Evolutionary conservation across 2,113 vertebrate species (phyloP).

Genomic region (Climacteris rufus): DNA sequence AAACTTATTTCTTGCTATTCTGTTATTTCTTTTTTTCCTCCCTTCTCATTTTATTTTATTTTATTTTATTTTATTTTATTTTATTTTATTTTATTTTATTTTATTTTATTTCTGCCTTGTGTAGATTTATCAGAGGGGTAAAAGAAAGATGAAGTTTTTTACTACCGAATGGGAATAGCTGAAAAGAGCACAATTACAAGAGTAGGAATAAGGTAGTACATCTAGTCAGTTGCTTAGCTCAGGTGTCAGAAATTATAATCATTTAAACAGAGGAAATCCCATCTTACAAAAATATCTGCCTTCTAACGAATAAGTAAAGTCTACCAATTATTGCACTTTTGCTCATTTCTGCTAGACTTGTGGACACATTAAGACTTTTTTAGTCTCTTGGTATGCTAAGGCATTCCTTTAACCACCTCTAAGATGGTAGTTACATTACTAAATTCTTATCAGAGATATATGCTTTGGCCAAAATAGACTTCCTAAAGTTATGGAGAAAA

Average conservation of each 20-base stretch:
- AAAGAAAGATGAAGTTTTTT: not conserved
- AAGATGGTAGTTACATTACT: accelerated
- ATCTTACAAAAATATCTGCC: not conserved
- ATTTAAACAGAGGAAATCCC: not conserved
- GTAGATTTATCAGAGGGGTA: not conserved
- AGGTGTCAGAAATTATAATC: not conserved
- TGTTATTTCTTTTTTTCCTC: no score
- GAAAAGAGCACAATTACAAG: not conserved
- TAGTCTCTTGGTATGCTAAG: not conserved
- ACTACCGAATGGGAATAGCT: not conserved
- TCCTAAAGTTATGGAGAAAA: not conserved
- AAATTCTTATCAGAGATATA: not conserved
- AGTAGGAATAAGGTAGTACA: not conserved
- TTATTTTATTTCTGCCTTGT: not conserved
- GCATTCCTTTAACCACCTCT: accelerated
- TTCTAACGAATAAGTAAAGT: not conserved
- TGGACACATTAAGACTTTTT: not conserved
- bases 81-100: not conserved
- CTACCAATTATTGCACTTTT: not conserved
- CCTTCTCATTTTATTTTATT: no score
- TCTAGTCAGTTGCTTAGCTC: not conserved
- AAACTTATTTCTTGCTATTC: not conserved
- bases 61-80: no score
- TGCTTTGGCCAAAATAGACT: not conserved
- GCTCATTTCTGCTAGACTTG: not conserved